Base-by-base conservation (phyloP, 1,140 invertebrate genomes). In the Diuraphis noxia region DNA sequence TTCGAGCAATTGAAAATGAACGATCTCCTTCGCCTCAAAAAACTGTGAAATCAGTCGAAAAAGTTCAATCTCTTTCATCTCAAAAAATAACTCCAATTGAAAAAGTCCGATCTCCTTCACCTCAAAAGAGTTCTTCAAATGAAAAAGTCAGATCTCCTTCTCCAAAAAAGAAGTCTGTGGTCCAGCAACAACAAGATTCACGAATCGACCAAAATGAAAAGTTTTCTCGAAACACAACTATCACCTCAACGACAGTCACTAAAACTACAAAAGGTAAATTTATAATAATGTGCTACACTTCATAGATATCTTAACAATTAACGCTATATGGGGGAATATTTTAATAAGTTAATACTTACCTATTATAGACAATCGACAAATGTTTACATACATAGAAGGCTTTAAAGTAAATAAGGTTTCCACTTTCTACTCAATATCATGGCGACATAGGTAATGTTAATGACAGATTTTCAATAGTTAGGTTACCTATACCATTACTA, bases 211-310 rank as follows among this genome's bases (percentile, higher is more conserved):
- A 89, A 82, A 79, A 25, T 38, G 56, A 81, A 82, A 82, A 81
- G 25, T 52, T 36, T 82, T 36, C 36, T 30, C 49, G 38, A 91
- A 49, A 79, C 36, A 49, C 89, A n/a, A 82, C 77, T 36, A 82
- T 25, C 25, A 91, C 72, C 36, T 81, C 89, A 0, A 82, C 72
- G 36, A 91, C 89, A 49, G 40, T 79, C 43, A 91, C 72, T 38
- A 91, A 79, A 46, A 49, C 89, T 17, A 91, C 41, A 19, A 91
- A 52, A 91, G 77, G 77, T 91, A 82, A 91, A 34, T 77, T 56
- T 40, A 40, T 56, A 8, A 40, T 10, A 52, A 46, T 49, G 0
- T 25, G 6, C 23, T 79, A 77, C 13, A 63, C 13, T n/a, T 72
- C 56, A n/a, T n/a, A 30, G 9, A 30, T 63, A 10, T 30, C 2